Conservation (phyloP, 2,888 invertebrate species). For the Hydropsyche betteni region DNA sequence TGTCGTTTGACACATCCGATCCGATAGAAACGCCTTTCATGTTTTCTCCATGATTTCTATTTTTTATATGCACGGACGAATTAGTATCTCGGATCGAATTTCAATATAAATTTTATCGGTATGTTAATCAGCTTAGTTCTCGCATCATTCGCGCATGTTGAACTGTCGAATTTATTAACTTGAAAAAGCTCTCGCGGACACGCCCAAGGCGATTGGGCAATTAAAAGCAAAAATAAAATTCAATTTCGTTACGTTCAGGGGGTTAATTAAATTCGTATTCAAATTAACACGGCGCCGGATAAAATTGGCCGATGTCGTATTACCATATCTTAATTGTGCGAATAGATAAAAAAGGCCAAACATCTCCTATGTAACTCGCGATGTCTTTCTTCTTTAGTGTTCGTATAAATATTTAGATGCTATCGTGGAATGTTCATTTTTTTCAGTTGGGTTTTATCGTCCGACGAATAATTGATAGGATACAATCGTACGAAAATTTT, state of each 20-base stretch:
- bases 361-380: no score
- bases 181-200: not conserved
- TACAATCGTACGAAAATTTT: no score
- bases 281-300: constrained; percentile 7
- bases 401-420: no score
- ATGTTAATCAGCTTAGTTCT: constrained; percentile 14
- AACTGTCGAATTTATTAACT: constrained; percentile 17
- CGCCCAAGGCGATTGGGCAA: constrained; percentile 12
- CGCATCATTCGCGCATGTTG: constrained; percentile 19
- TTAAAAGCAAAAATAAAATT: constrained; percentile 20
- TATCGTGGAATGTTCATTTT: no score
- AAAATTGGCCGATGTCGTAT: constrained; percentile 18
- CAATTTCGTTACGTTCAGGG: not conserved
- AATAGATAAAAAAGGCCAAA: not conserved
- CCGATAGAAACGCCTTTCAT: not conserved
- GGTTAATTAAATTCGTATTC: constrained; percentile 16
- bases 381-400: no score
- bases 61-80: no score
- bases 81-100: no score
- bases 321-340: constrained; percentile 25
- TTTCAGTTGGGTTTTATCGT: no score
- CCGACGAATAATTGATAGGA: no score
- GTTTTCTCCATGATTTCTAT: no score
- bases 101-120: not conserved
- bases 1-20: not conserved